phyloP scores from a whole-genome alignment of 2,113 vertebrate genomes.

The Rhynchopsitta pachyrhyncha region DNA sequence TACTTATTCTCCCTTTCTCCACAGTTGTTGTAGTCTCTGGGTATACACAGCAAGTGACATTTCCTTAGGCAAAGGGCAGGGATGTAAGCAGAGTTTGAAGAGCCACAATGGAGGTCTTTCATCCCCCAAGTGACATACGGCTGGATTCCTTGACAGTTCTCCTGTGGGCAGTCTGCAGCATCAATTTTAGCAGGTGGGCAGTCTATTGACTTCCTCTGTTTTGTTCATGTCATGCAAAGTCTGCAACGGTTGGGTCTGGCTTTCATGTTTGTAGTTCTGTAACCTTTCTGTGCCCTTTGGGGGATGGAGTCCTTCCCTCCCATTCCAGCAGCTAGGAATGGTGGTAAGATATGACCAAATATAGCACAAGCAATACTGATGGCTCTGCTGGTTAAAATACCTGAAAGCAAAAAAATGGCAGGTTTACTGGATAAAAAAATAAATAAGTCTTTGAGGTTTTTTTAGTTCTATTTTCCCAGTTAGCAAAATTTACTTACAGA shows the following conservation, averaged over 20 bases:
- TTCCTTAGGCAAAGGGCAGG: not conserved
- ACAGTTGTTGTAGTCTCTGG: fast-evolving
- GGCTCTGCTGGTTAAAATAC: not conserved
- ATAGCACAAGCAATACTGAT: not conserved
- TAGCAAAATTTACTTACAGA: not conserved
- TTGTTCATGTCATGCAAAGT: not conserved
- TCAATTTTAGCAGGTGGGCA: not conserved
- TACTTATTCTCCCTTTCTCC: not conserved
- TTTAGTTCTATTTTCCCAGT: not conserved
- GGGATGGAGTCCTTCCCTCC: not conserved
- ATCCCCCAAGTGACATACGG: fast-evolving
- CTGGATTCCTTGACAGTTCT: not conserved
- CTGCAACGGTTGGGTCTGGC: not conserved
- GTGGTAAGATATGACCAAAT: not conserved
- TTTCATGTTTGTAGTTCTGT: not conserved
- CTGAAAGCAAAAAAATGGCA: not conserved
- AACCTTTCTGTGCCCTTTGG: not conserved
- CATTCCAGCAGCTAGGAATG: not conserved
- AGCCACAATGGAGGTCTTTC: not conserved
- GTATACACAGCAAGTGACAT: fast-evolving
- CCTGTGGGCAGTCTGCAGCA: not conserved
- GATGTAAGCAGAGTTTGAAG: not conserved
- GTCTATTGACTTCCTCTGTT: not conserved
- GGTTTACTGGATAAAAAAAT: not conserved
- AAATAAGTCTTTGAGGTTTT: fast-evolving